phyloP scores from a whole-genome alignment of 2,888 invertebrate species.

The Chaetogeoica ovagalla region DNA sequence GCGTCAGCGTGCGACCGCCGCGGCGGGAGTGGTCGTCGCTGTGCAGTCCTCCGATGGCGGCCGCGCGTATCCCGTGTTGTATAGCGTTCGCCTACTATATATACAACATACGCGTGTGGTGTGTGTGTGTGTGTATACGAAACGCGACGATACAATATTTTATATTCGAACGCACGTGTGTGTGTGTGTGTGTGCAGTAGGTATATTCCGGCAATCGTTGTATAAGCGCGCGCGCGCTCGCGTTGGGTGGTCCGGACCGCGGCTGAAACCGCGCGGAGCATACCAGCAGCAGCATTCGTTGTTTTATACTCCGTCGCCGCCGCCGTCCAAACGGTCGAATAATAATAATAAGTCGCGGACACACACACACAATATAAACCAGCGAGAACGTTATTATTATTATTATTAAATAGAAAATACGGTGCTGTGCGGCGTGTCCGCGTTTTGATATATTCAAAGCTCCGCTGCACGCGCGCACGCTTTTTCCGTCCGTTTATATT shows the following conservation, averaged over 20 bases:
- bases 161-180: not conserved
- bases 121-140: no score
- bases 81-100: not conserved
- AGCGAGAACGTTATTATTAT: conserved; percentile 3
- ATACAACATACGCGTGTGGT: no score
- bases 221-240: not conserved
- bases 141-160: conserved; percentile 13
- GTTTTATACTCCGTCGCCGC: conserved; percentile 33
- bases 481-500: conserved; percentile 39
- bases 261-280: conserved; percentile 7
- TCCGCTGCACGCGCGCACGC: conserved; percentile 44
- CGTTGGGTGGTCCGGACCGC: conserved; percentile 43
- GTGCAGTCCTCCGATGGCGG: conserved; percentile 14
- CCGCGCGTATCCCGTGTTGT: not conserved
- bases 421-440: no score
- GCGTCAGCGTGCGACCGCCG: not conserved
- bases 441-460: no score
- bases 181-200: no score
- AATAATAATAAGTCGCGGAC: conserved; percentile 41
- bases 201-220: not conserved
- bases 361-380: conserved; percentile 3
- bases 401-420: no score
- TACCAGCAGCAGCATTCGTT: not conserved
- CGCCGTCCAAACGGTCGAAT: conserved; percentile 15
- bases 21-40: conserved; percentile 39